These are phyloP conservation scores for Opisthograptis luteolata DNA, from an alignment of 2,888 invertebrate genomes.

Conservation along the genomic window DNA sequence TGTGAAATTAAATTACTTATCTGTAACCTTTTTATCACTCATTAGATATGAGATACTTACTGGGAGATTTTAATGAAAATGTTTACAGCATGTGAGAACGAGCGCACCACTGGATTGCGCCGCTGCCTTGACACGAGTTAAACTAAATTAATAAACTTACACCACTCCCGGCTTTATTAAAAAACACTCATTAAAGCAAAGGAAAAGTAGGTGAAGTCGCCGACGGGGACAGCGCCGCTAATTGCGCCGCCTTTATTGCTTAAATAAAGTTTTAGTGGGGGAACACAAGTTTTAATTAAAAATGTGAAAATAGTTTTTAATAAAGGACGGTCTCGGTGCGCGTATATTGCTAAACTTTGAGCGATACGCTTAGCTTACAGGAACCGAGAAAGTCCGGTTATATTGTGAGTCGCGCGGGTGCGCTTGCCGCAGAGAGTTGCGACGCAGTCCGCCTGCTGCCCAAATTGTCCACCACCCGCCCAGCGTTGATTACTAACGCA, in stretches of 20 bases:
- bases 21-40: too few relatives aligned
- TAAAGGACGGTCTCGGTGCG: constrained; percentile 80
- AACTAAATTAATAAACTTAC: constrained; percentile 84
- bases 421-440: constrained; percentile 26
- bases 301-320: constrained; percentile 85
- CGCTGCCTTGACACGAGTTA: constrained; percentile 76
- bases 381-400: constrained; percentile 78
- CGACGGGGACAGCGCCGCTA: constrained; percentile 83
- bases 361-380: constrained; percentile 80
- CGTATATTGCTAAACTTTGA: constrained; percentile 84
- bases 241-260: constrained; percentile 84
- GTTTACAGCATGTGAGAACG: constrained; percentile 50
- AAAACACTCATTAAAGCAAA: constrained; percentile 84
- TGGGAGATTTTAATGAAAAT: constrained; percentile 57
- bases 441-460: constrained; percentile 14
- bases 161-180: constrained; percentile 81
- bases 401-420: constrained; percentile 57
- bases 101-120: constrained; percentile 30
- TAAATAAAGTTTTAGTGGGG: constrained; percentile 84
- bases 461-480: constrained; percentile 25
- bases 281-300: constrained; percentile 85
- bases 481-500: constrained; percentile 21
- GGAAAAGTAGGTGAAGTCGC: constrained; percentile 84
- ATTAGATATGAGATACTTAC: constrained; percentile 15
- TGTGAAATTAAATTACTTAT: too few relatives aligned